Evolutionary conservation across 2,113 vertebrate species (phyloP), one percentile per base, ranked within the genome.

Genomic region (Urocolius indicus): DNA sequence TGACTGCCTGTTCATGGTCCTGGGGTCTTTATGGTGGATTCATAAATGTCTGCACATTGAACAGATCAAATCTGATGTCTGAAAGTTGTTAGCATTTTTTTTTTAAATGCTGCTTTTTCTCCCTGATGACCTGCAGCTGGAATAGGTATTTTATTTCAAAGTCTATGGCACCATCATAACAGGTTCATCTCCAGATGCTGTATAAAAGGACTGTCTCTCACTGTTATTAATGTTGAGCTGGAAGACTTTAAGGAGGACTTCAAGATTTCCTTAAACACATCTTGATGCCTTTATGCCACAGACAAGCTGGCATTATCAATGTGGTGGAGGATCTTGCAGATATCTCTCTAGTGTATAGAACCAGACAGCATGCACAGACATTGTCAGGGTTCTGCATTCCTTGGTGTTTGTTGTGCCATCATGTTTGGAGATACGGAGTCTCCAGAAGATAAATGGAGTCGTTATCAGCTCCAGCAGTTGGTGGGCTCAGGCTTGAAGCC

Each of bases 1-100:
- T 68, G 24, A 49, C 29, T n/a, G 4, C 5, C 10, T 49, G 5
- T 43, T 45, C 7, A 0, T 13, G 6, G 36, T 6, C 19, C 12
- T 36, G 21, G 11, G 38, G 38, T 12, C 38, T 8, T 72, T 72
- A 26, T 26, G 84, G 0, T 34, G 20, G 38, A 71, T 61, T n/a
- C 15, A 16, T 2, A 5, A 55, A 11, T 12, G 16, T 18, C 36
- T 73, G 19, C n/a, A 81, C 57, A 10, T 4, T 15, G 11, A 65
- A 21, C 5, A 41, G n/a, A 6, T 58, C 16, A 66, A 48, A 74
- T 54, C 11, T 34, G 20, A 7, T 72, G 11, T 22, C 52, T 83
- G 30, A 62, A 52, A 91, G 62, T 26, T 10, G 18, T 3, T 34
- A 66, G 7, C 6, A 15, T 16, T 11, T 21, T 17, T 59, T 57